Evolutionary conservation across 1,140 invertebrate species (phyloP).

Genomic region (Drosophila sp.): DNA sequence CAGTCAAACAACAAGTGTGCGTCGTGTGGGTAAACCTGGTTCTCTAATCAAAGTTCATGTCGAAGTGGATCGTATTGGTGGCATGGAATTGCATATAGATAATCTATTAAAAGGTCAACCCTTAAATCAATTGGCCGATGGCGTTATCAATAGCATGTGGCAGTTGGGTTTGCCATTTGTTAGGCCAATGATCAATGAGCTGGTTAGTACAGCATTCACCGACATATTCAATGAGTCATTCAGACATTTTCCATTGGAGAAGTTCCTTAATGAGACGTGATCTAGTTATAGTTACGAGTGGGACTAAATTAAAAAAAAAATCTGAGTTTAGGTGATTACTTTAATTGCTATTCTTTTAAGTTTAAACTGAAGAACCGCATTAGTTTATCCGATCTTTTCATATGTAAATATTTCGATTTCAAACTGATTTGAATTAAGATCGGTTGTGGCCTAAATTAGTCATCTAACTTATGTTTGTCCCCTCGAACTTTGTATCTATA

Average conservation of each 20-base stretch:
- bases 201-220: slow-evolving; percentile 91
- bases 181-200: slow-evolving; percentile 89
- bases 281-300: slow-evolving; percentile 26
- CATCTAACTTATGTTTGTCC: background rate
- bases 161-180: slow-evolving; percentile 89
- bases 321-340: background rate
- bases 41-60: slow-evolving; percentile 87
- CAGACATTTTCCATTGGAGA: slow-evolving; percentile 86
- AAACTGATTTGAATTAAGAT: background rate
- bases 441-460: background rate
- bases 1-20: slow-evolving; percentile 89
- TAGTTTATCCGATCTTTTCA: background rate
- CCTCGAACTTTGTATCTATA: slow-evolving; percentile 19
- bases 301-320: background rate
- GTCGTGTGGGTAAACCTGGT: slow-evolving; percentile 83
- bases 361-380: background rate
- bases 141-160: slow-evolving; percentile 89
- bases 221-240: slow-evolving; percentile 91
- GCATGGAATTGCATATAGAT: slow-evolving; percentile 90
- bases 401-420: background rate
- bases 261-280: slow-evolving; percentile 82
- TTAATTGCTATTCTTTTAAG: background rate
- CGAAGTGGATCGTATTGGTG: slow-evolving; percentile 88
- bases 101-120: slow-evolving; percentile 87
- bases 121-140: slow-evolving; percentile 85